A percentile compares a stretch with the other conserved stretches of the same genome.
phyloP scores from a whole-genome alignment of 92 coral and sea anemone genomes.

The Phenganax stokvisi region DNA sequence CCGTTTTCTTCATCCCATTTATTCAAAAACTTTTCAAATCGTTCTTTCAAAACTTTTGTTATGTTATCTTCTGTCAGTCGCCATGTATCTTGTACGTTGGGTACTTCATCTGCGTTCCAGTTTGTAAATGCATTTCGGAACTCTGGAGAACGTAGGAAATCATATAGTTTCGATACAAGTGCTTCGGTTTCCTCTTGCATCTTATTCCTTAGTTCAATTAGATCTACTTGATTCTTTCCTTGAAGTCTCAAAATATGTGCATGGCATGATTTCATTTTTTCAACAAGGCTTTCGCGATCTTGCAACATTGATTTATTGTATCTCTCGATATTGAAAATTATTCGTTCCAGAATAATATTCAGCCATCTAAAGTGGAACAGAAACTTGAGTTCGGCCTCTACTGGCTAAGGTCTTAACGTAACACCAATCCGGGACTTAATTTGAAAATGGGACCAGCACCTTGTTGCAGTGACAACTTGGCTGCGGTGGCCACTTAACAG shows the following conservation, averaged over 20 bases:
- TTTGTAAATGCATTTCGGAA: slow-evolving; percentile 20
- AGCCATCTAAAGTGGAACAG: slow-evolving; percentile 41
- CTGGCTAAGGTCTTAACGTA: too few relatives aligned
- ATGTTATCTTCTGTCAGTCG: slow-evolving; percentile 7
- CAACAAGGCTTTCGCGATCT: slow-evolving; percentile 11
- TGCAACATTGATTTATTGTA: not conserved
- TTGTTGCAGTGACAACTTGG: too few relatives aligned
- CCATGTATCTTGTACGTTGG: slow-evolving; percentile 19
- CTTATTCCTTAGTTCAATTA: slow-evolving; percentile 8
- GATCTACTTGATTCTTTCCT: not conserved
- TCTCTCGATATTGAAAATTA: not conserved
- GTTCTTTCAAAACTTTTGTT: not conserved
- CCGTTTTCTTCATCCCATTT: slow-evolving; percentile 47
- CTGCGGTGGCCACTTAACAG: too few relatives aligned
- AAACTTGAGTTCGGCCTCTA: too few relatives aligned
- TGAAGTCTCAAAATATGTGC: slow-evolving; percentile 7
- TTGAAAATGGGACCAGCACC: too few relatives aligned
- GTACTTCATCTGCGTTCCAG: slow-evolving; percentile 42
- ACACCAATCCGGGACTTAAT: too few relatives aligned
- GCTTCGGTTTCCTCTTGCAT: not conserved
- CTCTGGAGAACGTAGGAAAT: slow-evolving; percentile 10
- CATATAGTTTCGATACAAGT: slow-evolving; percentile 1
- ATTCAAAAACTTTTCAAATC: slow-evolving; percentile 25
- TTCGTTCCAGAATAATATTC: slow-evolving; percentile 28
- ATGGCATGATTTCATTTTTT: not conserved